Evolutionary conservation across 2,888 invertebrate genomes (phyloP).

Genomic region (Nemotelus pantherinus): DNA sequence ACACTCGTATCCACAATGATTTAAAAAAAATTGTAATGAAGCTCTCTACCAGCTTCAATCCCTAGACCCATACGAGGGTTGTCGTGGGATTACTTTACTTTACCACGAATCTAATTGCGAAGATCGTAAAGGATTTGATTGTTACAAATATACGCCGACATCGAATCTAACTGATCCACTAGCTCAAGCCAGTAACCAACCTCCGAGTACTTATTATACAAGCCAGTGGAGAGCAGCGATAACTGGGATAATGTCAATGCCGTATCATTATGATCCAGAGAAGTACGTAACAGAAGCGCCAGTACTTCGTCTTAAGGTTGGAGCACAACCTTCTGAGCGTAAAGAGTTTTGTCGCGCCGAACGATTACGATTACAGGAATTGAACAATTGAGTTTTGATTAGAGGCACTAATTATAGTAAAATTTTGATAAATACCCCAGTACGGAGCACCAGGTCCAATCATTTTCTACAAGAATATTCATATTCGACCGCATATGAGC

Average conservation of each 20-base stretch:
- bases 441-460: too few relatives aligned
- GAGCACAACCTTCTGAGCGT: conserved; percentile 26
- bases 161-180: background rate
- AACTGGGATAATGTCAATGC: conserved; percentile 24
- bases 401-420: too few relatives aligned
- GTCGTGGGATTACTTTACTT: too few relatives aligned
- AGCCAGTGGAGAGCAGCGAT: conserved; percentile 11
- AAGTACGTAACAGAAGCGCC: conserved; percentile 11
- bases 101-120: conserved; percentile 17
- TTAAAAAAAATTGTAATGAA: too few relatives aligned
- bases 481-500: too few relatives aligned
- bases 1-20: too few relatives aligned
- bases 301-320: conserved; percentile 9
- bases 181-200: background rate
- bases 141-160: conserved; percentile 18
- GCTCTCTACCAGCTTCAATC: too few relatives aligned
- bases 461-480: too few relatives aligned
- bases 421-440: too few relatives aligned
- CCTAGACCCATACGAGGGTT: too few relatives aligned
- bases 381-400: conserved; percentile 1
- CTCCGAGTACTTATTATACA: conserved; percentile 2
- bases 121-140: conserved; percentile 10
- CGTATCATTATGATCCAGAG: conserved; percentile 20
- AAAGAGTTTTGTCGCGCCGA: conserved; percentile 27
- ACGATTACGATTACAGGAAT: conserved; percentile 7